Base-by-base conservation (phyloP, 1,140 invertebrate genomes). In the Arion vulgaris region DNA sequence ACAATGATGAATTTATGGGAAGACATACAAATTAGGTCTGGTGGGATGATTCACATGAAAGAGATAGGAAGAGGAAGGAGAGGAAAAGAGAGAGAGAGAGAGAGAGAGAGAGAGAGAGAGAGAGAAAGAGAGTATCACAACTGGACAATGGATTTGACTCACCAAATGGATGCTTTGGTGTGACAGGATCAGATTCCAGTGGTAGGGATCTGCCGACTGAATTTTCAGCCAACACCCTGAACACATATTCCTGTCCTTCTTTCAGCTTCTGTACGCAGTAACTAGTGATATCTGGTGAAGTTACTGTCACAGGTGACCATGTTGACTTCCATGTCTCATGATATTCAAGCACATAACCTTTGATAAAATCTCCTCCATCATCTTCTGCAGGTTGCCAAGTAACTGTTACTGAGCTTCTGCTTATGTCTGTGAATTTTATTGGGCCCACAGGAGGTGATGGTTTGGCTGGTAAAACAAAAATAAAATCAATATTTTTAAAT, bases 311-410 rank as follows among this genome's bases (percentile, higher is more conserved):
- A 23, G 85, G 85, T 23, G 84, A 41, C 86, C 87, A 91, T 53
- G 87, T 85, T 26, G 88, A 85, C 86, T 89, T 90, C 87, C 87
- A 89, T 49, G 81, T 83, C 69, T 92, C 91, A 0, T 90, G 95
- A 91, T 98, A 98, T 96, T 99, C 98, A 4, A 99, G 95, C 36
- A 98, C 95, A 90, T 99, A 99, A 89, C 98, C 97, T 0, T 96
- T 98, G 79, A 99, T 94, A 68, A 94, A 94, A 28, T 97, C 93
- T 38, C 98, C 98, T 62, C 98, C 98, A 92, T 99, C 97, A 89
- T 96, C 96, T 13, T 94, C 94, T 0, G 97, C 97, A 84, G 97
- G 96, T 89, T 86, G 81, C 90, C 90, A 90, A 51, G 88, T 85
- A 71, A 91, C 87, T n/a, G 86, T 89, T 7, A 90, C 79, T 71